Base-by-base conservation (phyloP, 2,113 vertebrate genomes). In the Rynchops niger region DNA sequence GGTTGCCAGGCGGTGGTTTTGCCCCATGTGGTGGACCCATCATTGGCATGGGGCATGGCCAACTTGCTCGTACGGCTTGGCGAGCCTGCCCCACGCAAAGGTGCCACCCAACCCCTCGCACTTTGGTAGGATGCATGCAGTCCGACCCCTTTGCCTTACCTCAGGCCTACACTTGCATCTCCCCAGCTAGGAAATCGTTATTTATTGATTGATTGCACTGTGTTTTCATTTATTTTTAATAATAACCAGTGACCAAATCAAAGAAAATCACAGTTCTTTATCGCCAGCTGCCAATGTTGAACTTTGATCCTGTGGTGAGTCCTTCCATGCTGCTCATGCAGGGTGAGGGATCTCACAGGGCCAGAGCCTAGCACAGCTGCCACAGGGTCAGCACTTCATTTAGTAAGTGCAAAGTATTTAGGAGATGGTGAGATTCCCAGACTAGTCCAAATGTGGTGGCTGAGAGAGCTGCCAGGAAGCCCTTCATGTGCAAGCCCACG, bases 71-170 rank as follows among this genome's bases (percentile, higher is more conserved):
- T 14, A 38, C 58, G 52, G 15, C 40, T 63, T 67, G 70, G 19
- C 0, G 3, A 84, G 25, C 11, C 19, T 4, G 0, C 17, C 7
- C 45, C 0, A 1, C 9, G 30, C 36, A 22, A 45, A 74, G 50
- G 6, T 79, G 42, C 9, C 29, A 26, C 4, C 16, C 42, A 49
- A 20, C 25, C 23, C 36, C 5, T 40, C 1, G 2, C 29, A 38
- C 42, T 32, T 16, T 0, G 0, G 10, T 29, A 42, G 47, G 19
- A 20, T 26, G 25, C 10, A 9, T 2, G 3, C 22, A 18, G 34
- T 11, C 52, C 4, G 3, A 26, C 10, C 4, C 7, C 11, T 36
- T 77, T 59, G 66, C 69, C 47, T 47, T 36, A 45, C n/a, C 29
- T 87, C 38, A 42, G 22, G 29, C 32, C 29, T 50, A 34, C 34